Evolutionary conservation across 23 tunicate species (phyloP).

Genomic region (Diplosoma virens): DNA sequence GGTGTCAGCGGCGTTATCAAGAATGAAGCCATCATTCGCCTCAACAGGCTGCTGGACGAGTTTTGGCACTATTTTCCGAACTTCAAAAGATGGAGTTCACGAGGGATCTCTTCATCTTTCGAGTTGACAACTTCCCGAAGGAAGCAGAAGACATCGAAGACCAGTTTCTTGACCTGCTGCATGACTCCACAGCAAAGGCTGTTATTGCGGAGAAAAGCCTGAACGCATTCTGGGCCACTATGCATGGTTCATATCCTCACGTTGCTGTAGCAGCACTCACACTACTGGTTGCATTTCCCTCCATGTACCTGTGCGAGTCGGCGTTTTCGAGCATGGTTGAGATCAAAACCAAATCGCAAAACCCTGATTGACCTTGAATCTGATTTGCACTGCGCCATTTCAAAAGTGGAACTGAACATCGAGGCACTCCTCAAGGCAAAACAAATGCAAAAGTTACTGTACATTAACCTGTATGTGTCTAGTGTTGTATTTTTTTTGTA

Average conservation of each 20-base stretch:
- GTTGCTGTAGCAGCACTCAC: no score
- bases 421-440: no score
- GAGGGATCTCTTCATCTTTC: conserved; percentile 3
- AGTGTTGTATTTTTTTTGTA: no score
- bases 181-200: conserved; percentile 12
- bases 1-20: not conserved
- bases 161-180: conserved; percentile 16
- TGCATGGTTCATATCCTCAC: conserved; percentile 4
- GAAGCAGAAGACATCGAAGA: conserved; percentile 14
- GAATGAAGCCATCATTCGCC: conserved; percentile 4
- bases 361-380: no score
- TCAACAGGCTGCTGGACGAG: conserved; percentile 14
- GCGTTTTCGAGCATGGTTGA: no score
- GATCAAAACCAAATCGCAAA: no score
- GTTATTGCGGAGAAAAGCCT: conserved; percentile 4
- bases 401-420: no score
- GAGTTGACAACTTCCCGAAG: conserved; percentile 11
- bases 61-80: conserved; percentile 4
- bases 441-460: no score
- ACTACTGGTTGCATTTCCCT: no score
- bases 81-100: conserved; percentile 8
- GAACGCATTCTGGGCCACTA: conserved; percentile 13
- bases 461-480: no score
- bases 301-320: no score
- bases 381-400: no score